Evolutionary conservation across 2,888 invertebrate species (phyloP).

Genomic region (Orchesellides sinensis): DNA sequence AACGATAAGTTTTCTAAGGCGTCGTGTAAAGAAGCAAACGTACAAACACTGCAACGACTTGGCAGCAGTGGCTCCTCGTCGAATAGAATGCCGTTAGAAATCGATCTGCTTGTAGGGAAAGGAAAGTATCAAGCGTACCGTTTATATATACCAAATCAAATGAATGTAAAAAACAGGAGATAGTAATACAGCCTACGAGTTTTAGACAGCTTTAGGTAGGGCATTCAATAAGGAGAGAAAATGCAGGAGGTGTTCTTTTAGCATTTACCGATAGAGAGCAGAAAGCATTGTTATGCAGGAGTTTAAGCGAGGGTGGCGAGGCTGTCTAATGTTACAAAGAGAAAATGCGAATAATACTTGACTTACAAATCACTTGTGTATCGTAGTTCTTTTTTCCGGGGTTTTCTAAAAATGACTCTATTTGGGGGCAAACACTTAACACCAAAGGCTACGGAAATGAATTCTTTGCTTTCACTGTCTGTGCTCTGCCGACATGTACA

Average conservation of each 20-base stretch:
- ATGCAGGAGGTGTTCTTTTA: background rate
- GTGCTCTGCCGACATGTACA: too few relatives aligned
- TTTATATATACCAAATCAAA: constrained; percentile 6
- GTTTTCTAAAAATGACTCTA: too few relatives aligned
- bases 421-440: too few relatives aligned
- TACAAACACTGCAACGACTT: background rate
- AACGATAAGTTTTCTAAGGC: too few relatives aligned
- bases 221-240: background rate
- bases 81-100: constrained; percentile 18
- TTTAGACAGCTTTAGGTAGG: background rate
- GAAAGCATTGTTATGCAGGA: too few relatives aligned
- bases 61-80: too few relatives aligned
- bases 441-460: too few relatives aligned
- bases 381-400: too few relatives aligned
- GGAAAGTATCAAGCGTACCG: background rate
- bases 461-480: too few relatives aligned
- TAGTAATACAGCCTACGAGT: background rate
- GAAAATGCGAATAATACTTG: background rate
- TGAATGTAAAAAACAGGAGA: constrained; percentile 1
- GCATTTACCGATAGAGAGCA: background rate
- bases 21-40: too few relatives aligned
- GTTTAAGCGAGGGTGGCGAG: background rate
- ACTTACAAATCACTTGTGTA: too few relatives aligned
- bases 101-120: constrained; percentile 29
- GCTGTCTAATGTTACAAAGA: background rate